Conservation (phyloP, 2,888 invertebrate genomes). For the Sarcophaga rosellei region DNA sequence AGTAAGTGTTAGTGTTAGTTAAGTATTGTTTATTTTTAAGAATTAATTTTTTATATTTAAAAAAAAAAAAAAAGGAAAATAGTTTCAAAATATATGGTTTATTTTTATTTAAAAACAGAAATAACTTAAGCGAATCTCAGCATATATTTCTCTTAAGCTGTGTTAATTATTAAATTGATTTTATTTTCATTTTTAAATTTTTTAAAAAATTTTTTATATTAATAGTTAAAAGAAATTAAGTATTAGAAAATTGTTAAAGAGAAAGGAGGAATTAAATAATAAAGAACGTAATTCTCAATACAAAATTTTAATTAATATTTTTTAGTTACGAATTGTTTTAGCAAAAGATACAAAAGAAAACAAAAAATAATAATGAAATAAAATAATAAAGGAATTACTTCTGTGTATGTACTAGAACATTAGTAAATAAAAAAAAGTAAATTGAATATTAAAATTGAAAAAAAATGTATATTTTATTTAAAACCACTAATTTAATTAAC, state of each 20-base stretch:
- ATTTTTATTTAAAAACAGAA: constrained; percentile 17
- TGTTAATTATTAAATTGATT: constrained; percentile 1
- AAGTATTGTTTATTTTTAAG: constrained; percentile 37
- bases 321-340: constrained; percentile 13
- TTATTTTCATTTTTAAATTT: constrained; percentile 1
- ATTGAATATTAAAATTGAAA: not conserved
- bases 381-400: constrained; percentile 79
- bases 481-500: not conserved
- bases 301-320: constrained; percentile 13
- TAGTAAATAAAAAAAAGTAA: constrained; percentile 85
- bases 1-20: constrained; percentile 39
- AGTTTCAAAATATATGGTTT: not conserved
- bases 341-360: constrained; percentile 65
- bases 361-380: too few species aligned
- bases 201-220: constrained; percentile 6
- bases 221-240: constrained; percentile 5
- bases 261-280: not conserved
- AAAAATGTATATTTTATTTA: not conserved
- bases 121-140: not conserved
- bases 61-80: constrained; percentile 5
- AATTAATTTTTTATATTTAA: constrained; percentile 47
- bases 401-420: constrained; percentile 85
- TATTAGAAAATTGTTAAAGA: not conserved
- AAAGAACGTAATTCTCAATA: not conserved
- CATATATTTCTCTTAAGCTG: not conserved